Conservation (phyloP, 2,888 invertebrate genomes). For the Bursaphelenchus okinawaensis region DNA sequence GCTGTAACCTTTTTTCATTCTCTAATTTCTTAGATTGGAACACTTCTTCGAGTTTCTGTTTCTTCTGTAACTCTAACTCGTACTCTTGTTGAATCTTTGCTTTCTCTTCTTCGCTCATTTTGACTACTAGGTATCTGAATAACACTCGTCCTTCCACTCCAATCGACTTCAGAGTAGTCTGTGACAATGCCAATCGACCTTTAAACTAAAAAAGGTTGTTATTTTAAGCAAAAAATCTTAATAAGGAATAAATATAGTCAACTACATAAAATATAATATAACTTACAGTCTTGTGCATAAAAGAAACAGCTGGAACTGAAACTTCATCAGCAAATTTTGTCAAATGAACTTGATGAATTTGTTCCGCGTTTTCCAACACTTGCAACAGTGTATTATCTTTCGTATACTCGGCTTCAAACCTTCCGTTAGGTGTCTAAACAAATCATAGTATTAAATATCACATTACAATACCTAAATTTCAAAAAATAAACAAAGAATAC, state of each 20-base stretch:
- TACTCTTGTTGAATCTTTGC: conserved; percentile 21
- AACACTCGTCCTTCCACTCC: conserved; percentile 19
- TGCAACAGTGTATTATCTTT: conserved; percentile 21
- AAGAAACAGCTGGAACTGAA: conserved; percentile 31
- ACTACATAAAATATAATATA: background rate
- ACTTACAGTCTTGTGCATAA: conserved; percentile 37
- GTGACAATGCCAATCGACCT: conserved; percentile 4
- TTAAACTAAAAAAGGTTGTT: conserved; percentile 19
- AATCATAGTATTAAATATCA: background rate
- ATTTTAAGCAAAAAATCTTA: no score
- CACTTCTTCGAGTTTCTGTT: conserved; percentile 19
- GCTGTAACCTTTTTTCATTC: conserved; percentile 29
- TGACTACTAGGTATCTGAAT: conserved; percentile 17
- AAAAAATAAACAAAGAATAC: no score
- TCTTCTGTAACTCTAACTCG: conserved; percentile 19
- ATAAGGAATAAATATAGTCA: no score
- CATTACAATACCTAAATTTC: background rate
- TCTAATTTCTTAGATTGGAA: conserved; percentile 27
- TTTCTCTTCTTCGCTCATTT: conserved; percentile 26
- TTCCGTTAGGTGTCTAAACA: conserved; percentile 19
- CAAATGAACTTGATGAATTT: conserved; percentile 27
- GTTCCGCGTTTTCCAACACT: conserved; percentile 24
- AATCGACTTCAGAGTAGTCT: conserved; percentile 21
- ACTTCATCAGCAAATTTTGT: conserved; percentile 11
- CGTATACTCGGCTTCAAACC: conserved; percentile 23